Base-by-base conservation (phyloP, 2,888 invertebrate genomes). In the Sarcophaga subvicina region DNA sequence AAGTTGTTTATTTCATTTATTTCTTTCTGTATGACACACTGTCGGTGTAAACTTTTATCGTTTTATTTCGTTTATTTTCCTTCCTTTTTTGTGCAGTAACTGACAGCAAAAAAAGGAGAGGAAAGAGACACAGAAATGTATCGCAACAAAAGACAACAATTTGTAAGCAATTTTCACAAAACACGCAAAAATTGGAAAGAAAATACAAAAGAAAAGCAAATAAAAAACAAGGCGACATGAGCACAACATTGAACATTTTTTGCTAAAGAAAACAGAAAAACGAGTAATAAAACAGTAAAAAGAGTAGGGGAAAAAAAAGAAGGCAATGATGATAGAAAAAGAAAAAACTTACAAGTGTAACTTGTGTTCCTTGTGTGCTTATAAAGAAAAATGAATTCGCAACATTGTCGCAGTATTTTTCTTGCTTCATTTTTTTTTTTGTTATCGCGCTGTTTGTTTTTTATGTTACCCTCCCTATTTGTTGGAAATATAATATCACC, bases 341-440 rank as follows among this genome's bases (percentile, higher is more conserved):
- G 49, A 27, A 75, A 85, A 79, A 83, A 73, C 76, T 84, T 82
- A 79, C 84, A 84, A 87, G 84, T 82, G 87, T 87, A 70, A 79
- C 78, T 87, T 81, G 83, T 81, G 37, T 67, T 45, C 10, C 8
- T 37, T 37, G 37, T 37, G 37, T 37, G 75, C 80, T 66, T 71
- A 76, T 70, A 75, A 84, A 84, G 79, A 71, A 76, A 84, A 84
- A 87, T 82, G 84, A 81, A 84, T 84, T 87, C 81, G 84, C 78
- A 87, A 87, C 83, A 87, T 84, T 87, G 87, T 87, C 87, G 87
- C 87, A 84, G 37, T 85, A 80, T 80, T 49, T 73, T 73, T 72
- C 75, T 66, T 69, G 81, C 66, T 84, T 71, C 49, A 77, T 70
- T 69, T 84, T 67, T 84, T 70, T 73, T 75, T 67, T 47, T 11